A percentile compares a stretch with the other conserved stretches of the same genome.
These are phyloP conservation scores for Eleutherodactylus coqui DNA, from an alignment of 2,797 vertebrate species.

Conservation along the genomic window DNA sequence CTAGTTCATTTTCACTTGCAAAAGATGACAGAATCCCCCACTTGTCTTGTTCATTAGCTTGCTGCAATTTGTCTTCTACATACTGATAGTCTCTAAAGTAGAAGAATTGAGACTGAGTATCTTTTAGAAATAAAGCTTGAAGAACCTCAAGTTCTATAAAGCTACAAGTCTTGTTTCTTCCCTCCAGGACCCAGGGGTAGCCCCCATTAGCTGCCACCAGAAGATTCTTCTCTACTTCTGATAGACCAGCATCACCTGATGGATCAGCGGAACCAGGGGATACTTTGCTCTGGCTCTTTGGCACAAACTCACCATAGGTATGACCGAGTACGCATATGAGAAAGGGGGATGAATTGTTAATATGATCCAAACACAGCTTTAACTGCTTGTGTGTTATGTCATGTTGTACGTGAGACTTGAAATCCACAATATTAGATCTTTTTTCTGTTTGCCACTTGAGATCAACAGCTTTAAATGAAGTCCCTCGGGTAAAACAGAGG, in stretches of 20 bases:
- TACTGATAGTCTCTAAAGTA: conserved; percentile 69
- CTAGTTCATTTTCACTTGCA: not conserved
- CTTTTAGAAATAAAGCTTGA: conserved; percentile 64
- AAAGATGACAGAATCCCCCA: not conserved
- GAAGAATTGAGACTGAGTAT: conserved; percentile 67
- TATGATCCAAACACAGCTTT: conserved; percentile 68
- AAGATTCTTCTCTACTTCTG: conserved; percentile 68
- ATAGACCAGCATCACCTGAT: conserved; percentile 49
- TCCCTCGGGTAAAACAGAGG: conserved; percentile 65
- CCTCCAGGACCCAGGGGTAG: conserved; percentile 69
- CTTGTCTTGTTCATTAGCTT: conserved; percentile 35
- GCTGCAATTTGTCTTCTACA: conserved; percentile 23
- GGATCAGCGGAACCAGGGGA: conserved; percentile 22
- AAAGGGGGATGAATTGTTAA: conserved; percentile 65
- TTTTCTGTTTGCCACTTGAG: conserved; percentile 24
- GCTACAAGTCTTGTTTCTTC: conserved; percentile 60
- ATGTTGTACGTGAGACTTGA: conserved; percentile 9
- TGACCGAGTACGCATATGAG: conserved; percentile 68
- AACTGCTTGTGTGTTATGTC: conserved; percentile 60
- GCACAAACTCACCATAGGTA: conserved; percentile 64
- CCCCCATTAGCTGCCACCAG: conserved; percentile 64
- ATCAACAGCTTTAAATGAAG: conserved; percentile 68
- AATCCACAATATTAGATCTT: not conserved
- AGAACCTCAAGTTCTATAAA: conserved; percentile 68
- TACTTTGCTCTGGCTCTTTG: conserved; percentile 10